phyloP scores from a whole-genome alignment of 1,140 invertebrate species.

The Araneus ventricosus region DNA sequence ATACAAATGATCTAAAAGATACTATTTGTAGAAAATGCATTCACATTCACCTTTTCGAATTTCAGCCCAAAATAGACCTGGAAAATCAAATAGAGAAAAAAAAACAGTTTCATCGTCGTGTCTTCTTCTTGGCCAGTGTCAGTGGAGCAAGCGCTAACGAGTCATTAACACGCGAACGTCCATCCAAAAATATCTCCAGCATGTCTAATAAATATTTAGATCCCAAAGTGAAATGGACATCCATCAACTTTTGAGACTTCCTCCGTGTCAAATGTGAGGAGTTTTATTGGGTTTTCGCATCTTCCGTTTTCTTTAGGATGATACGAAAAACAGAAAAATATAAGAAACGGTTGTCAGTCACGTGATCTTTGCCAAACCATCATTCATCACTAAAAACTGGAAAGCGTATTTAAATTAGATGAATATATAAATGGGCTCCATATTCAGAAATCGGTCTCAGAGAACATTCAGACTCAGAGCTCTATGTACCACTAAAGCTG shows the following conservation, averaged over 20 bases:
- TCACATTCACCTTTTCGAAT: no score
- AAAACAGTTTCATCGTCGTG: background rate
- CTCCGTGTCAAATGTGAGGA: background rate
- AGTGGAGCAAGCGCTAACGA: background rate
- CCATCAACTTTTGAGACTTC: background rate
- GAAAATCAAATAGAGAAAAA: background rate
- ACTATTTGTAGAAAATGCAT: no score
- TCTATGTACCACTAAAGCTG: no score
- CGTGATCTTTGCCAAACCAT: background rate
- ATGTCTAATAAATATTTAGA: constrained; percentile 3
- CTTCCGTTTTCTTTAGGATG: background rate
- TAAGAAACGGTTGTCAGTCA: background rate
- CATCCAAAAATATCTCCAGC: background rate
- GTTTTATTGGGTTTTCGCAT: background rate
- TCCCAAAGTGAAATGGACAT: background rate
- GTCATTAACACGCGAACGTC: background rate
- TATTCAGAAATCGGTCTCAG: no score
- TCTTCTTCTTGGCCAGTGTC: background rate
- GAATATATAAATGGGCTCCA: background rate
- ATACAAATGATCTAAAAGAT: no score
- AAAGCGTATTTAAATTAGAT: background rate
- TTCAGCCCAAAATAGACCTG: no score
- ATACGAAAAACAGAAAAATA: background rate
- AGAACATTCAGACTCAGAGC: no score
- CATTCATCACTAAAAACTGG: background rate